Evolutionary conservation across 2,888 invertebrate species (phyloP), one percentile per base, ranked within the genome.

Genomic region (Hartigia nigra): DNA sequence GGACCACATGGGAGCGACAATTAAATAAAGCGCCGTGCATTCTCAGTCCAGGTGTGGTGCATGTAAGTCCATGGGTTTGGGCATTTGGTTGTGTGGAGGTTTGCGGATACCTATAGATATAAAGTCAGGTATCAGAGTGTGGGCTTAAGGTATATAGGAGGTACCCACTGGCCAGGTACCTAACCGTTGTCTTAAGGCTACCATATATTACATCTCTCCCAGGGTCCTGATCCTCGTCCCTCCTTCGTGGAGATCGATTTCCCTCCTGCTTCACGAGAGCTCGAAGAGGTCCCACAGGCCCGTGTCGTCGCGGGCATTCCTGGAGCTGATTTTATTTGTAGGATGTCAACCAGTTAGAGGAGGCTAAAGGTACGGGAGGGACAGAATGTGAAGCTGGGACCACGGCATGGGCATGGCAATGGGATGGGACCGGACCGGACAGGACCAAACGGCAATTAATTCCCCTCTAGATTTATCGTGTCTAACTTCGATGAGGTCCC

Each of bases 301-400:
- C 88, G 88, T 90, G 89, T 90, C 89, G 89, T 90, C 87, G 89
- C 88, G 87, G 85, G 89, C 89, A 91, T 91, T 91, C 90, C 88
- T 88, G 86, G 87, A 89, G 89, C 88, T 88, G 90, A 91, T 90
- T 91, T 91, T 90, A 91, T 91, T 90, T 90, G 90, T 90, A 89
- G 88, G 88, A 89, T 88, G 90, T 91, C 89, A 89, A 87, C 85
- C 89, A 88, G 89, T 89, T 87, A 86, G 86, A 82, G 84, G 81
- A 81, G 82, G 80, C 72, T 72, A 72, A 72, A 82, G 83, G 77
- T 74, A 78, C 77, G 79, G 82, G 79, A 82, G 82, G 84, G 82
- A 82, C 81, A 84, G 84, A 86, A 86, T 86, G 85, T 81, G 78
- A 81, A 81, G 79, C 78, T 78, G 82, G 82, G 83, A 79, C 72